phyloP scores from a whole-genome alignment of 2,888 invertebrate species.

The Agrilus mali region DNA sequence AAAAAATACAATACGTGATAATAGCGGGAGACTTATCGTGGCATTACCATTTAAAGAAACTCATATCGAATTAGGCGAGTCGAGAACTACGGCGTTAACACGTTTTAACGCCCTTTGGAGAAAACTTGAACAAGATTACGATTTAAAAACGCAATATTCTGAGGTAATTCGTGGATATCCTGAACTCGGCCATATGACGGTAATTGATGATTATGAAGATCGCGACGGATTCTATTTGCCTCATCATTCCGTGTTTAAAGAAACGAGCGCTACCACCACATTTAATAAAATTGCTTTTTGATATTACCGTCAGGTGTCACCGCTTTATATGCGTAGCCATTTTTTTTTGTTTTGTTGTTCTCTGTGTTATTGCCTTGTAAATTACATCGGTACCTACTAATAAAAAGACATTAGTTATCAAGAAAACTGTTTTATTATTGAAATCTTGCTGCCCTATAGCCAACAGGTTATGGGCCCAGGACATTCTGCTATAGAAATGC shows the following conservation, averaged over 20 bases:
- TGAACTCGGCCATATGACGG: constrained; percentile 9
- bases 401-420: no score
- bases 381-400: no score
- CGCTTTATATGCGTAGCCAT: no score
- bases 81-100: constrained; percentile 3
- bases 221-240: constrained; percentile 7
- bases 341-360: no score
- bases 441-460: no score
- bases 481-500: no score
- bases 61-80: constrained; percentile 8
- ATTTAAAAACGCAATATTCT: constrained; percentile 7
- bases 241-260: constrained; percentile 12
- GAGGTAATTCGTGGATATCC: constrained; percentile 12
- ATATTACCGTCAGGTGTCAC: no score
- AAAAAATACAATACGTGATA: neutral
- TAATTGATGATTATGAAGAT: constrained; percentile 3
- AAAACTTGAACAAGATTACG: constrained; percentile 7
- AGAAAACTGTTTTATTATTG: no score
- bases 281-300: no score
- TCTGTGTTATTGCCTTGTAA: no score
- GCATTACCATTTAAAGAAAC: no score
- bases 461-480: no score
- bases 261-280: constrained; percentile 9
- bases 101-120: constrained; percentile 8
- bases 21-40: neutral